A percentile compares a stretch with the other conserved stretches of the same genome.
These are phyloP conservation scores for Craniophora ligustri DNA, from an alignment of 2,888 invertebrate species.

Conservation along the genomic window DNA sequence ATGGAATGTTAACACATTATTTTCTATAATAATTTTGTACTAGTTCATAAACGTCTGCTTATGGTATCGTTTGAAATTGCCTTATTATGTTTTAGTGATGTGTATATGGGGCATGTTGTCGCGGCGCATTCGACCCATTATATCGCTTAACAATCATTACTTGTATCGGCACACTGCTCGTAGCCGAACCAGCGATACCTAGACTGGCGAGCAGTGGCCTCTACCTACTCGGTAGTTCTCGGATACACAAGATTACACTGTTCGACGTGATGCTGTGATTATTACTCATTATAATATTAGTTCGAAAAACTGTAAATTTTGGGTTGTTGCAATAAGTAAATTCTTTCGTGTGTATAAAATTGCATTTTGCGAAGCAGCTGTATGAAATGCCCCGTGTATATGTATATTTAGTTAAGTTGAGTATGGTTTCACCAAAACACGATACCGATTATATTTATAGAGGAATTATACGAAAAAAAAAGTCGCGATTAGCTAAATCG, in stretches of 20 bases:
- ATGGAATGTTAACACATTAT: slow-evolving; percentile 80
- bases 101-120: slow-evolving; percentile 71
- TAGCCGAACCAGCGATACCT: slow-evolving; percentile 8
- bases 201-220: slow-evolving; percentile 1
- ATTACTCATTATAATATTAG: slow-evolving; percentile 68
- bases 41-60: slow-evolving; percentile 63
- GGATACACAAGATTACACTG: slow-evolving; percentile 32
- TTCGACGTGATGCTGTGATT: slow-evolving; percentile 70
- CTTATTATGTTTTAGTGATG: slow-evolving; percentile 67
- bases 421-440: slow-evolving; percentile 62
- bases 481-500: slow-evolving; percentile 49
- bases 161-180: slow-evolving; percentile 16
- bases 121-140: slow-evolving; percentile 46
- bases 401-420: slow-evolving; percentile 72
- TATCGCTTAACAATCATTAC: slow-evolving; percentile 27
- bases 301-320: slow-evolving; percentile 78
- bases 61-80: slow-evolving; percentile 66
- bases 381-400: slow-evolving; percentile 73
- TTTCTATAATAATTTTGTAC: slow-evolving; percentile 61
- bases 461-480: slow-evolving; percentile 48
- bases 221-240: slow-evolving; percentile 9
- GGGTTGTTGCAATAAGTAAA: slow-evolving; percentile 86
- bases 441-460: slow-evolving; percentile 47
- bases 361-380: slow-evolving; percentile 71
- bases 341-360: slow-evolving; percentile 76